Percentiles rank a stretch among this genome's conserved stretches.
These are phyloP conservation scores for Zhuqinia jingwanae DNA, from an alignment of 2,888 invertebrate species.

Conservation along the genomic window DNA sequence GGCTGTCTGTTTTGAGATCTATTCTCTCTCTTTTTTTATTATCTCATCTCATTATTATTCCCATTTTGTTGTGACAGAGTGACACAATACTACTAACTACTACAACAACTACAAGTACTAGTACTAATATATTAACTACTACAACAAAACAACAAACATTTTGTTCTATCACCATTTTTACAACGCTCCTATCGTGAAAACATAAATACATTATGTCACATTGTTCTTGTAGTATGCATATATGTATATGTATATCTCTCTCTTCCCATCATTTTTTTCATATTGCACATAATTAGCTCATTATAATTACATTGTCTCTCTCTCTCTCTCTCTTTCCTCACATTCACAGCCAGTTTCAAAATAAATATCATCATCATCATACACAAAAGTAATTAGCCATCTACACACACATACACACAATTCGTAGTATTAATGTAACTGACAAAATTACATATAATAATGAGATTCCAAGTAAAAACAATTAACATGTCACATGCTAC, in stretches of 20 bases:
- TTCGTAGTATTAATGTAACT: too few relatives aligned
- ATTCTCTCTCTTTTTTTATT: too few relatives aligned
- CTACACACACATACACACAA: constrained; percentile 7
- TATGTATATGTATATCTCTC: too few relatives aligned
- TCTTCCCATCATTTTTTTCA: constrained; percentile 31
- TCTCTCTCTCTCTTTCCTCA: too few relatives aligned
- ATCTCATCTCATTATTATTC: not conserved
- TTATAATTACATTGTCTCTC: constrained; percentile 56
- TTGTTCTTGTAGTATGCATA: constrained; percentile 28
- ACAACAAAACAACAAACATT: constrained; percentile 39
- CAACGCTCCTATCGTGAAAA: constrained; percentile 52
- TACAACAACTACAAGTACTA: not conserved
- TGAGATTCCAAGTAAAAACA: constrained; percentile 55
- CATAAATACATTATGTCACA: constrained; percentile 44
- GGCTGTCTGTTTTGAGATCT: too few relatives aligned
- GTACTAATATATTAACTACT: not conserved
- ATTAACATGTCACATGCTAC: constrained; percentile 50
- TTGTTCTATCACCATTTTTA: constrained; percentile 46
- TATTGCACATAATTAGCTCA: constrained; percentile 57
- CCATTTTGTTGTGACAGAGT: not conserved
- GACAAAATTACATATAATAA: constrained; percentile 34
- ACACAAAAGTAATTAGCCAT: constrained; percentile 42
- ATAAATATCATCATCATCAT: too few relatives aligned
- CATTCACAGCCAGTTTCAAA: constrained; percentile 43
- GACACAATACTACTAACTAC: not conserved